phyloP scores from a whole-genome alignment of 2,888 invertebrate genomes.

The Drosophila tripunctata region DNA sequence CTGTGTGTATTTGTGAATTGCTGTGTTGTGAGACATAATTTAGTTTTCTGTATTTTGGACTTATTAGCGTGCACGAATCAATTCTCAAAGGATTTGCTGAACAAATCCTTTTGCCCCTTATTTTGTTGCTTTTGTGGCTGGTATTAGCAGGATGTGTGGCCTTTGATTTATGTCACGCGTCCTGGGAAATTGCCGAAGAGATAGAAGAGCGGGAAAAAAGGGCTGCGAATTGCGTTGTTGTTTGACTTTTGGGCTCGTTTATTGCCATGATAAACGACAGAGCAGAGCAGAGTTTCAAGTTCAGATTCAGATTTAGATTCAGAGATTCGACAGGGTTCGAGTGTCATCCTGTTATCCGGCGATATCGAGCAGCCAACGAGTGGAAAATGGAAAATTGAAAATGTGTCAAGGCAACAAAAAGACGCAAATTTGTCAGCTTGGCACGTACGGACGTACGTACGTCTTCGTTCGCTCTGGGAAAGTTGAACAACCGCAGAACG shows the following conservation, averaged over 20 bases:
- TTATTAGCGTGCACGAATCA: constrained; percentile 83
- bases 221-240: constrained; percentile 31
- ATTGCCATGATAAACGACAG: constrained; percentile 58
- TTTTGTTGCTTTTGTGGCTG: constrained; percentile 21
- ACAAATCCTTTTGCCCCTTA: constrained; percentile 72
- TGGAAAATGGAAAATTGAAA: neutral
- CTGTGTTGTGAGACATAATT: constrained; percentile 56
- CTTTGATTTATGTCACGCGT: constrained; percentile 77
- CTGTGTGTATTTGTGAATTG: neutral
- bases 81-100: constrained; percentile 82
- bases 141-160: constrained; percentile 32
- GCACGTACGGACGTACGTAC: too few relatives aligned
- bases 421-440: constrained; percentile 67
- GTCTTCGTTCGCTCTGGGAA: too few relatives aligned
- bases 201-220: constrained; percentile 22
- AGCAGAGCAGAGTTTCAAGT: neutral
- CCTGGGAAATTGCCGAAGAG: constrained; percentile 62
- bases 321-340: constrained; percentile 70
- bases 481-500: constrained; percentile 34
- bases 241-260: constrained; percentile 60
- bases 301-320: constrained; percentile 17
- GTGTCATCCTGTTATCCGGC: constrained; percentile 52
- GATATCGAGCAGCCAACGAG: neutral
- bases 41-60: constrained; percentile 66
- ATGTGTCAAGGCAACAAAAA: constrained; percentile 18